These are phyloP conservation scores for Tangara arthus DNA, from an alignment of 2,797 vertebrate species.

Conservation along the genomic window DNA sequence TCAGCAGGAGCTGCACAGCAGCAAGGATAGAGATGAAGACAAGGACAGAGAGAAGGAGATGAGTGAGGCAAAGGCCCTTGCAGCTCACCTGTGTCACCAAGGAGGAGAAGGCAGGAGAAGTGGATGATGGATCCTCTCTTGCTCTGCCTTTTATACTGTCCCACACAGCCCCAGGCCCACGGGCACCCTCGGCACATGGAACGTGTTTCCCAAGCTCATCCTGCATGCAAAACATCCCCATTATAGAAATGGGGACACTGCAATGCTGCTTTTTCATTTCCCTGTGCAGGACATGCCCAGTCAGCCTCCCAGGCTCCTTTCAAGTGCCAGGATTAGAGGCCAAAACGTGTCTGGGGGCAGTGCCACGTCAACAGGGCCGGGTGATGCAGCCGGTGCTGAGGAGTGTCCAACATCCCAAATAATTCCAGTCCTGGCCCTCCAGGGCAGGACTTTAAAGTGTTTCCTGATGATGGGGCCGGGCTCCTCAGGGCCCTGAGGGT, in stretches of 20 bases:
- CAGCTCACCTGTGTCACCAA: neutral
- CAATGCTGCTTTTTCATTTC: neutral
- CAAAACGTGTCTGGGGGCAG: neutral
- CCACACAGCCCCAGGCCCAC: neutral
- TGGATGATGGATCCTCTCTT: neutral
- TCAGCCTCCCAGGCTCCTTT: neutral
- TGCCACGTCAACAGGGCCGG: neutral
- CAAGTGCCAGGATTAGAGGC: neutral
- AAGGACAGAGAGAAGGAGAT: too few relatives aligned
- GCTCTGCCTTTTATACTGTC: neutral
- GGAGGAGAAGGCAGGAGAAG: neutral
- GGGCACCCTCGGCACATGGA: rapidly evolving
- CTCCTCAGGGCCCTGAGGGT: neutral
- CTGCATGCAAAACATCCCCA: neutral
- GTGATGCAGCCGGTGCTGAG: neutral
- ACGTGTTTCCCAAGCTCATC: neutral
- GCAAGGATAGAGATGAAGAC: rapidly evolving
- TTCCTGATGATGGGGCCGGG: too few relatives aligned
- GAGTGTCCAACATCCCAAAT: too few relatives aligned
- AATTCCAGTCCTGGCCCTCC: neutral
- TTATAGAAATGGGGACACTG: neutral
- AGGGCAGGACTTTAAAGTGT: neutral
- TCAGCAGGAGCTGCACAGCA: neutral
- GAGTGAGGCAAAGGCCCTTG: neutral
- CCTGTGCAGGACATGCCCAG: neutral